Conservation (phyloP, 2,888 invertebrate species). For the Nemotelus pantherinus region DNA sequence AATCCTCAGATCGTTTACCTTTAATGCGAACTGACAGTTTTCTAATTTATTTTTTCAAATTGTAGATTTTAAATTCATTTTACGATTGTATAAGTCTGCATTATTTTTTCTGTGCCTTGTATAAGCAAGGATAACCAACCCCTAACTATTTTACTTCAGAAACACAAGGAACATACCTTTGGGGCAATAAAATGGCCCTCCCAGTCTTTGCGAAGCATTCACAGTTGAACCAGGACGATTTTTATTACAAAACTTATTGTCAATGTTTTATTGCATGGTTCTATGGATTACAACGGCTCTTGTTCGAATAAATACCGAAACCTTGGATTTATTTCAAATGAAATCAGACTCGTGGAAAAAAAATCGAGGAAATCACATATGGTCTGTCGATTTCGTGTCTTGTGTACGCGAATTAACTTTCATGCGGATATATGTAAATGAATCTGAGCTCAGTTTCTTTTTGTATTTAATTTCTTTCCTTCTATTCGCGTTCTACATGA, state of each 20-base stretch:
- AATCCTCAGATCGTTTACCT: slow-evolving; percentile 51
- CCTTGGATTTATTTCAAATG: slow-evolving; percentile 25
- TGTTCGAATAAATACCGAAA: not conserved
- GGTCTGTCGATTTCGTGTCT: no score
- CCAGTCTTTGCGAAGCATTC: not conserved
- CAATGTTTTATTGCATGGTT: slow-evolving; percentile 12
- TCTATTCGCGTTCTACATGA: slow-evolving; percentile 30
- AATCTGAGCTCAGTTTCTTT: not conserved
- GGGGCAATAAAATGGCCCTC: not conserved
- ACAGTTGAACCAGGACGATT: not conserved
- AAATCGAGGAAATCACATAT: slow-evolving; percentile 3
- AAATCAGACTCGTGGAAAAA: slow-evolving; percentile 2
- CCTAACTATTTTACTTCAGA: not conserved
- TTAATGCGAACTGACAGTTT: slow-evolving; percentile 55
- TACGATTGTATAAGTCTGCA: not conserved
- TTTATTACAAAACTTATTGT: not conserved
- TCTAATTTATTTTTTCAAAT: slow-evolving; percentile 52
- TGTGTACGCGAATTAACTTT: no score
- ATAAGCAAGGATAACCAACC: not conserved
- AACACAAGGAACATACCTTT: not conserved
- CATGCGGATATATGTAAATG: slow-evolving; percentile 28
- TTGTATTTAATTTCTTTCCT: not conserved
- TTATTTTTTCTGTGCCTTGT: not conserved
- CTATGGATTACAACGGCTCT: not conserved
- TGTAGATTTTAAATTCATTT: slow-evolving; percentile 2